These are phyloP conservation scores for Falcaria lacertinaria DNA, from an alignment of 2,888 invertebrate genomes.

Conservation along the genomic window DNA sequence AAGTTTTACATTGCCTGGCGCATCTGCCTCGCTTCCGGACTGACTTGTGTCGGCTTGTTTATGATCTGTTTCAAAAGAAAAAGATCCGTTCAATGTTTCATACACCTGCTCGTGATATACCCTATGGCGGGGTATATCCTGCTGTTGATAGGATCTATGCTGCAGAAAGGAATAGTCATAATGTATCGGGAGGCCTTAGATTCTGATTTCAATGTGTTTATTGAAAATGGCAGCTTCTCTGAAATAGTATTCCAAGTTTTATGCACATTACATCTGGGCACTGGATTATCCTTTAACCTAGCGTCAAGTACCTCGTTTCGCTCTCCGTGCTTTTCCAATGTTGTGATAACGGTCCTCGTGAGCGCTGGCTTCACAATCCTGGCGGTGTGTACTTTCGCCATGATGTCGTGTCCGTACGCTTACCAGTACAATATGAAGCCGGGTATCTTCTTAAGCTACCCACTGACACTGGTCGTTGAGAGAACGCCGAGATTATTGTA, in stretches of 20 bases:
- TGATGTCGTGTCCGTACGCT: conserved; percentile 59
- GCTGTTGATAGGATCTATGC: conserved; percentile 54
- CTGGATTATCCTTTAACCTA: conserved; percentile 48
- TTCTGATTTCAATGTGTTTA: conserved; percentile 37
- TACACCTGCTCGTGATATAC: conserved; percentile 30
- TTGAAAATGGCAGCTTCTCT: conserved; percentile 24
- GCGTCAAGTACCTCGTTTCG: conserved; percentile 48
- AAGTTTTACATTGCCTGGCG: conserved; percentile 48
- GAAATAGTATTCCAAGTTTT: conserved; percentile 36
- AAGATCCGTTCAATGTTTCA: conserved; percentile 36
- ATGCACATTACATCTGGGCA: conserved; percentile 43
- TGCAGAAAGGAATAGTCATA: conserved; percentile 56
- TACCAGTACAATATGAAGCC: conserved; percentile 33
- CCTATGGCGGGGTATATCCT: conserved; percentile 38
- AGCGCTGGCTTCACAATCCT: conserved; percentile 31
- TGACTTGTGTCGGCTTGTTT: conserved; percentile 34
- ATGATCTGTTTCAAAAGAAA: conserved; percentile 46
- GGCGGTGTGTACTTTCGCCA: conserved; percentile 34
- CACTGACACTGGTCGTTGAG: conserved; percentile 44
- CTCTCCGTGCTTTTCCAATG: conserved; percentile 53
- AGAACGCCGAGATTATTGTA: conserved; percentile 50
- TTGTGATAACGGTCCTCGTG: conserved; percentile 40
- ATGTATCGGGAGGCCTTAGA: conserved; percentile 50
- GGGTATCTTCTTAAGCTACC: conserved; percentile 21
- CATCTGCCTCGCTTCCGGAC: conserved; percentile 47